Evolutionary conservation across 2,797 vertebrate species (phyloP).

Genomic region (Pseudochromis fuscus): DNA sequence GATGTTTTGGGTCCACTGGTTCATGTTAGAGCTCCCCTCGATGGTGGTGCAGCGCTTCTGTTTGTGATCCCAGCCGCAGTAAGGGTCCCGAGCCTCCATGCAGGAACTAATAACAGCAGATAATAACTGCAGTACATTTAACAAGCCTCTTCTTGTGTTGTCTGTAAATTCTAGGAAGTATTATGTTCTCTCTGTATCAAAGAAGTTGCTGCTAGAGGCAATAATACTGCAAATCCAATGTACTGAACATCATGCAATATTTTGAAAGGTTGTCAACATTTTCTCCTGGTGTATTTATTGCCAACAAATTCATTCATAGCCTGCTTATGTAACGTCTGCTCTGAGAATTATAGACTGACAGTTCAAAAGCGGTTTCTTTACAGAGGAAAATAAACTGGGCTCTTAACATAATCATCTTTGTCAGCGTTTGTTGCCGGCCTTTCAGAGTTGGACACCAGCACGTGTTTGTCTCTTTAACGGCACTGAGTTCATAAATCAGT

Average conservation of each 20-base stretch:
- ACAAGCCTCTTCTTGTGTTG: background rate
- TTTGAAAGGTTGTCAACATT: conserved; percentile 12
- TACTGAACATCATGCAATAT: background rate
- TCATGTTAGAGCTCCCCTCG: conserved; percentile 94
- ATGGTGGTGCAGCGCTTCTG: conserved; percentile 92
- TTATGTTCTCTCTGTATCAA: background rate
- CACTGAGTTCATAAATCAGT: conserved; percentile 26
- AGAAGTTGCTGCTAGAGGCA: background rate
- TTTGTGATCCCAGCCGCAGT: conserved; percentile 94
- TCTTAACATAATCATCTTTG: conserved; percentile 59
- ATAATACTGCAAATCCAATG: background rate
- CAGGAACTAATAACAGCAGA: conserved; percentile 83
- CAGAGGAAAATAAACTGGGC: conserved; percentile 33
- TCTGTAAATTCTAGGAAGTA: background rate
- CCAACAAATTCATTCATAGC: conserved; percentile 19
- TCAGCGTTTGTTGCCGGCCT: conserved; percentile 43
- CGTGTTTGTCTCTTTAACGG: conserved; percentile 20
- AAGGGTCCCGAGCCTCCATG: conserved; percentile 94
- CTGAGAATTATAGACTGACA: conserved; percentile 11
- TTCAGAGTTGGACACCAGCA: conserved; percentile 30
- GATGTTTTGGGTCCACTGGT: conserved; percentile 94
- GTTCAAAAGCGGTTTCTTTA: conserved; percentile 30
- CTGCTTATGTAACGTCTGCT: conserved; percentile 35
- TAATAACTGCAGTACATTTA: background rate
- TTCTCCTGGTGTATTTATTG: background rate